Evolutionary conservation across 2,113 vertebrate species (phyloP).

Genomic region (Callipepla californica): DNA sequence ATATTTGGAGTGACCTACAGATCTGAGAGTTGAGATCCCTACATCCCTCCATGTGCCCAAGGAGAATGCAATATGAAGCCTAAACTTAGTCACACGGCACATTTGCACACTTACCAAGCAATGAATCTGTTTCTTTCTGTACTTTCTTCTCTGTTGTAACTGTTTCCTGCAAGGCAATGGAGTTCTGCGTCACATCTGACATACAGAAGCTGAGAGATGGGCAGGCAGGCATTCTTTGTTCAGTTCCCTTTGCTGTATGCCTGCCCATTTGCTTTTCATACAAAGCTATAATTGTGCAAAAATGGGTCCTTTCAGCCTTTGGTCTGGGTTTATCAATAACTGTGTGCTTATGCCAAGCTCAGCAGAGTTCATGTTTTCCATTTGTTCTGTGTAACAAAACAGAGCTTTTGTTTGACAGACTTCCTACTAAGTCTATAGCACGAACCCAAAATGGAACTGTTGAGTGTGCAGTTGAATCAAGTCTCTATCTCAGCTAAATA

Average conservation of each 20-base stretch:
- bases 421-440: background rate
- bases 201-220: background rate
- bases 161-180: background rate
- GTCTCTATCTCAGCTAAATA: background rate
- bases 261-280: rapidly evolving
- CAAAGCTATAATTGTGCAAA: background rate
- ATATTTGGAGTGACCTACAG: too few species aligned
- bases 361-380: background rate
- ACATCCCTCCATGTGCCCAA: background rate
- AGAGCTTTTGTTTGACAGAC: background rate
- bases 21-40: background rate
- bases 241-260: background rate
- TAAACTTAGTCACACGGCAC: background rate
- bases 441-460: background rate
- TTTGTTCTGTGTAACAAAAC: background rate
- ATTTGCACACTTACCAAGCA: background rate
- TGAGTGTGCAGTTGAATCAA: background rate
- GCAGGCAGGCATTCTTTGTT: background rate
- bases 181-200: background rate
- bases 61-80: background rate
- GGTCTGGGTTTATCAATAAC: background rate
- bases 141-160: background rate
- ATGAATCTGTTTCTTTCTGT: background rate
- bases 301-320: rapidly evolving
- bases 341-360: rapidly evolving